Evolutionary conservation across 2,888 invertebrate genomes (phyloP).

Genomic region (Drosophila anceps): DNA sequence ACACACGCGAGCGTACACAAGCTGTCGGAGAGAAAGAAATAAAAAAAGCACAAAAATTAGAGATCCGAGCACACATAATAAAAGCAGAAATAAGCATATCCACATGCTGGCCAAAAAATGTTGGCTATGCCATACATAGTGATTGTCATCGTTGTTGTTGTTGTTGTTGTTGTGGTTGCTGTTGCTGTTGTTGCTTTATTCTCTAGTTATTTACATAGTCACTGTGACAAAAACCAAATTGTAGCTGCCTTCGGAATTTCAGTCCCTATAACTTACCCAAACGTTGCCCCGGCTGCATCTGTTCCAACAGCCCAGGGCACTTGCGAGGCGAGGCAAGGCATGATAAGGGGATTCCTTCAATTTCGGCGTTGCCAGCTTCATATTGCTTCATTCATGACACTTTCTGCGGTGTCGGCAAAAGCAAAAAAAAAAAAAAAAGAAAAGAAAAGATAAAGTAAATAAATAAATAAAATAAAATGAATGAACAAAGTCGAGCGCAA

Average conservation of each 20-base stretch:
- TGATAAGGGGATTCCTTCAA: slow-evolving; percentile 11
- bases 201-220: slow-evolving; percentile 39
- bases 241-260: slow-evolving; percentile 26
- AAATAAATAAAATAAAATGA: not conserved
- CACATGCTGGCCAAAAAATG: slow-evolving; percentile 24
- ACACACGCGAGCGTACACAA: not conserved
- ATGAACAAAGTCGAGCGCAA: not conserved
- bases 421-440: slow-evolving; percentile 12
- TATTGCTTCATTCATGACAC: slow-evolving; percentile 42
- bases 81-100: slow-evolving; percentile 13
- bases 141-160: slow-evolving; percentile 20
- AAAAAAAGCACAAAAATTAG: slow-evolving; percentile 10
- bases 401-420: slow-evolving; percentile 47
- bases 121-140: slow-evolving; percentile 9
- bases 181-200: slow-evolving; percentile 12
- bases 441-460: no score
- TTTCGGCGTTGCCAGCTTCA: slow-evolving; percentile 15
- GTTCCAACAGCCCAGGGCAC: not conserved
- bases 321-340: not conserved
- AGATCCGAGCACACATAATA: slow-evolving; percentile 9
- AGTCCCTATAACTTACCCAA: slow-evolving; percentile 1
- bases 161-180: slow-evolving; percentile 10
- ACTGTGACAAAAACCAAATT: slow-evolving; percentile 34
- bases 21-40: not conserved
- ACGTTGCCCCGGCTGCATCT: not conserved